Base-by-base conservation (phyloP, 2,888 invertebrate genomes). In the Meteorus cinctellus region DNA sequence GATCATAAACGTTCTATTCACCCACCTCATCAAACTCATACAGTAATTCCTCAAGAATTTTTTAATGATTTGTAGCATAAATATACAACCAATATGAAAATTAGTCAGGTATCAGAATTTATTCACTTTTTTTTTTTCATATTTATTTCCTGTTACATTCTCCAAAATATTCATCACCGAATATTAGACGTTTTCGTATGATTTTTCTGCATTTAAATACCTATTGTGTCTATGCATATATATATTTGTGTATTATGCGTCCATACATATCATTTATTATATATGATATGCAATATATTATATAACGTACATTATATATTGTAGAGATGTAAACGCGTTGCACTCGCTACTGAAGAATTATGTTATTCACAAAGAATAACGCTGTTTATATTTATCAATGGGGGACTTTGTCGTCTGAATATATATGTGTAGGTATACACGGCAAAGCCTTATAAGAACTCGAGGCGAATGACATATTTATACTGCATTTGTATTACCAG, bases 321-420 rank as follows among this genome's bases (percentile, higher is more conserved):
- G 65, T 65, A 19, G 5, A n/a, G 19, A 34, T 65, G 34, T 19
- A 19, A 65, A 36, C 34, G 24, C 65, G 36, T 36, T 19, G 41
- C 24, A 48, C 62, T 27, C 27, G 67, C 67, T 45, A 67, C 67
- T 45, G 27, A 27, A 67, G 48, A 41, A 36, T 67, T 67, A 41
- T 65, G 12, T 12, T 41, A 48, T 48, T 41, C 67, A 45, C 45
- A 41, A 27, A 48, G 67, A 67, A 67, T 67, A 67, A 48, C 67
- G 41, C 55, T 48, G 55, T 69, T 69, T 55, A 69, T 69, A 24
- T 69, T 69, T 69, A 69, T 69, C 69, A 69, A 69, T 69, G 34
- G 69, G 69, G 69, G 69, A 55, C 55, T 55, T 31, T 69, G 29
- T 69, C 31, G 24, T 29, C 67, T 45, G 67, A 29, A 27, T 19